Base-by-base conservation (phyloP, 2,797 vertebrate genomes). In the Perodicticus potto region DNA sequence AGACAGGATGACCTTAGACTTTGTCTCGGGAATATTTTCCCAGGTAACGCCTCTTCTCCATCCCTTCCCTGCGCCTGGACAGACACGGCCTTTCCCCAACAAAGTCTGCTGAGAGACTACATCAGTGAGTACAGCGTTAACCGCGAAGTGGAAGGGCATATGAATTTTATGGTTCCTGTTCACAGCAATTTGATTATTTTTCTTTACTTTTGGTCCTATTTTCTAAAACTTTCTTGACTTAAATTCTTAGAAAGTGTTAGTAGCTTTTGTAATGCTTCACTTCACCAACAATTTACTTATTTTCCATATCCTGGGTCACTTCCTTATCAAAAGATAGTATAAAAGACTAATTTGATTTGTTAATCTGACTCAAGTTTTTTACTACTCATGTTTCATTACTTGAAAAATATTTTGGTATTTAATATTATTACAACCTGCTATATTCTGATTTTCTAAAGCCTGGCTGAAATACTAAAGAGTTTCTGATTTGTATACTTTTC, bases 331-430 rank as follows among this genome's bases (percentile, higher is more conserved):
- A 86, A 43, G 2, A 43, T 27, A 77, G 7, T 29, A 57, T n/a
- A 65, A 86, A 96, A 81, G 74, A 83, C 10, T 61, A 65, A 86
- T 45, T 29, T 76, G 23, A 86, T 40, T 89, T 78, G 34, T 93
- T 80, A 73, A 77, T 37, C 16, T 83, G 7, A 63, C 53, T 92
- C 77, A 89, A 81, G 49, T 84, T 86, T 74, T 81, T 59, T 84
- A 34, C 22, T 70, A 59, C 4, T 73, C 12, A 17, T 76, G 7
- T 67, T 86, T 59, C n/a, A 80, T 96, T 86, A 86, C 27, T 89
- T 89, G 32, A 86, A 93, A 93, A 93, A 13, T 40, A 20, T 57
- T 53, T 37, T 85, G 5, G 34, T 9, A 82, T 69, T 73, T 77
- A 49, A 89, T 96, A 86, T 67, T 91, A 83, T 92, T 87, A 76